Evolutionary conservation across 2,888 invertebrate species (phyloP), one percentile per base, ranked within the genome.

Genomic region (Macaria liturata): DNA sequence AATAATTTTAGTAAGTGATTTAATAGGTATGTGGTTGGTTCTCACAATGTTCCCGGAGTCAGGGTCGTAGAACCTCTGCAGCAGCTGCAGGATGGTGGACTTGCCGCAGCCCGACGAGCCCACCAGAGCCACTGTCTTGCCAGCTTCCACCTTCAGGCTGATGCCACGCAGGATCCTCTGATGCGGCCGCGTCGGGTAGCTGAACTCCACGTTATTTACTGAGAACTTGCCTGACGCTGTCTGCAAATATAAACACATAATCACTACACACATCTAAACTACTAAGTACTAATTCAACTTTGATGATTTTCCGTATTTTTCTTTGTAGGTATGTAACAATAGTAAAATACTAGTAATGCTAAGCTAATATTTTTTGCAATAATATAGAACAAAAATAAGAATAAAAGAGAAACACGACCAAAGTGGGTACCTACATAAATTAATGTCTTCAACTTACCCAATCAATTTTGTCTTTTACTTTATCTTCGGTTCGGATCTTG

Each of bases 1-100:
- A 20, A 20, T 20, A 20, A 20, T 20, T 20, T 20, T 20, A 20
- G 20, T 20, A 20, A 20, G 20, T 20, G 20, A 20, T 20, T 37
- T 1, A 4, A 37, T 37, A 37, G 7, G 5, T 6, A 37, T 37
- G 7, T 37, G 7, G 34, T 4, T 37, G 34, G 34, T 37, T 70
- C 77, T 79, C 60, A 79, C 78, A 46, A 92, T 93, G 40, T 80
- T 91, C 5, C 95, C 95, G 3, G 89, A 92, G 47, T 92, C 93
- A 62, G 96, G 95, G 76, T 97, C 97, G 78, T 97, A 97, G 75
- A 96, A 95, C 48, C 97, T 88, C 75, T 97, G 94, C 61, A 97
- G 81, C 3, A 97, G 84, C 72, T 97, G 96, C 43, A 97, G 93
- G 52, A 95, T 93, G 0, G 97, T 97, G 0, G 96, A 96, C 77